A percentile compares a stretch with the other conserved stretches of the same genome.
Evolutionary conservation across 2,797 vertebrate species (phyloP).

Genomic region (Clarias pachynema): DNA sequence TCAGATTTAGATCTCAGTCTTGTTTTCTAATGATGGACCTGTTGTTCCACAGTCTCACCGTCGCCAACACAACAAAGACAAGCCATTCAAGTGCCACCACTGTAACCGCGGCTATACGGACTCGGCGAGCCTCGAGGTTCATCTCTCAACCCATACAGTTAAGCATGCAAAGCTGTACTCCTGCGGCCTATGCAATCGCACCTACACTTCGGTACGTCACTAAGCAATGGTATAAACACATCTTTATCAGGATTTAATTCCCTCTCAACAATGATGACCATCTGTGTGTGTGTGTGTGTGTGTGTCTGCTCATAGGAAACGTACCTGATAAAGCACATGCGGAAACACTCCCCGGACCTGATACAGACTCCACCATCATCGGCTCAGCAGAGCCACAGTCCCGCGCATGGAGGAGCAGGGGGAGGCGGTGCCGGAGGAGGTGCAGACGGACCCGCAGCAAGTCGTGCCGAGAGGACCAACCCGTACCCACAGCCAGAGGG

Average conservation of each 20-base stretch:
- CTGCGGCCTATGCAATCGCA: conserved; percentile 95
- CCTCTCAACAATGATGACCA: conserved; percentile 62
- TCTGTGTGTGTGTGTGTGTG: conserved; percentile 37
- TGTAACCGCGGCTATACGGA: conserved; percentile 97
- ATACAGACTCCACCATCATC: conserved; percentile 71
- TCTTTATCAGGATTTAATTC: conserved; percentile 21
- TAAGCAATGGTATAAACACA: not conserved
- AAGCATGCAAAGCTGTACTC: conserved; percentile 98
- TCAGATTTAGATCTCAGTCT: not conserved
- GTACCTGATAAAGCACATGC: conserved; percentile 99
- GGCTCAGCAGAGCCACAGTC: conserved; percentile 68
- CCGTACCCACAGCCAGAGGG: conserved; percentile 69
- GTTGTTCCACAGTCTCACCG: conserved; percentile 86
- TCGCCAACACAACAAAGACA: conserved; percentile 99
- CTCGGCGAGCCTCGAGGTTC: conserved; percentile 89
- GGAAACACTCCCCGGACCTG: conserved; percentile 96
- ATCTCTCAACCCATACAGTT: conserved; percentile 96
- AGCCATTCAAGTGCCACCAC: conserved; percentile 98
- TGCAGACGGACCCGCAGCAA: conserved; percentile 67
- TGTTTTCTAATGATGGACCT: not conserved
- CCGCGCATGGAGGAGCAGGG: conserved; percentile 56
- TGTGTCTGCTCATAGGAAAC: conserved; percentile 81
- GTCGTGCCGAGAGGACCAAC: conserved; percentile 78
- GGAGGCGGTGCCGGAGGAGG: conserved; percentile 49
- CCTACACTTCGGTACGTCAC: conserved; percentile 92